Conservation (phyloP, 2,797 vertebrate species). For the Melanotaenia boesemani region DNA sequence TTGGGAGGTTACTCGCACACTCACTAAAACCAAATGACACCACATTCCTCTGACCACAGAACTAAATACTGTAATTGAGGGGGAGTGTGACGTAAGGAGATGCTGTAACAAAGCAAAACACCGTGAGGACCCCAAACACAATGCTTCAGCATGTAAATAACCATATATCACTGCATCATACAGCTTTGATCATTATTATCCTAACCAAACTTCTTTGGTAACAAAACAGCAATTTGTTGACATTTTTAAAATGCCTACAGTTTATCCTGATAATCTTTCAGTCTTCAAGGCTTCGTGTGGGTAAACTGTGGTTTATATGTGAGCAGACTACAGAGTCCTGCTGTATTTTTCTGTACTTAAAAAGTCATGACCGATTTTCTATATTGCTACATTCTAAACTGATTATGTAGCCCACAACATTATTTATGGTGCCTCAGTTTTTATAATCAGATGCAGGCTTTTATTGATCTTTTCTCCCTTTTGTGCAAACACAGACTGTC, state of each 20-base stretch:
- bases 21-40: constrained; percentile 13
- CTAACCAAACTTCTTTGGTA: neutral
- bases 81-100: neutral
- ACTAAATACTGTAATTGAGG: constrained; percentile 11
- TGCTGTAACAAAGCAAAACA: neutral
- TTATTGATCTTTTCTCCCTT: neutral
- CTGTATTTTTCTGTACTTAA: neutral
- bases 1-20: constrained; percentile 2
- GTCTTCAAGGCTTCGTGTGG: neutral
- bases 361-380: neutral
- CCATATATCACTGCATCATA: neutral
- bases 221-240: neutral
- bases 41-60: constrained; percentile 20
- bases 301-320: neutral
- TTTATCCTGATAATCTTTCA: neutral
- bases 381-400: neutral
- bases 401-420: neutral
- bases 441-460: neutral
- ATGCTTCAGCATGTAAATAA: neutral
- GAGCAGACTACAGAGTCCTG: neutral
- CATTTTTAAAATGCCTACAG: neutral
- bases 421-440: neutral
- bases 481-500: constrained; percentile 12
- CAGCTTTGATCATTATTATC: neutral
- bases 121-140: neutral